Evolutionary conservation across 2,797 vertebrate genomes (phyloP), one percentile per base, ranked within the genome.

Genomic region (Acanthurus lineatus): DNA sequence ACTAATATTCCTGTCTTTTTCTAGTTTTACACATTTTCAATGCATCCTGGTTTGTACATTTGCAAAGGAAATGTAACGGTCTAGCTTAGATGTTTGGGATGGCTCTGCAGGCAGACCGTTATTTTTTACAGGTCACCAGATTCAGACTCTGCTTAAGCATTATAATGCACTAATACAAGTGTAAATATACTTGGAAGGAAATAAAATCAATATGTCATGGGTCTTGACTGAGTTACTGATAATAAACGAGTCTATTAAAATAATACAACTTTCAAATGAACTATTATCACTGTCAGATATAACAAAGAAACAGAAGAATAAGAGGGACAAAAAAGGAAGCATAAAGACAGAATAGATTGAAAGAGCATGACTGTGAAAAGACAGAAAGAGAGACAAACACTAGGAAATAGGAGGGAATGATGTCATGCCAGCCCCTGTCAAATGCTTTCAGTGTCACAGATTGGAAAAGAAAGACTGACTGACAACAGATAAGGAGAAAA

Each of bases 391-490:
- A 25, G 4, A 58, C 11, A 20, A 69, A 9, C 47, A 19, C 0
- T 6, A 6, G 40, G n/a, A 62, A 62, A 62, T 17, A 15, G 64
- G 40, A 51, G 35, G 42, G 28, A n/a, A 47, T 54, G 32, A 69
- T 69, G 66, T 61, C 52, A 52, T 40, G 22, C 10, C 22, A 45
- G 40, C 8, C 25, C 22, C 67, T 64, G 67, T 70, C 67, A 77
- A 35, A 58, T 6, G 32, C 60, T 54, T 67, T 77, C 48, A 48
- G 3, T 60, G 28, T 67, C 20, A 28, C 53, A 6, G 28, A 28
- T 22, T 20, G n/a, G 25, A 48, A 51, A 59, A 53, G 47, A 47
- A 49, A 75, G 32, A 66, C 40, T 52, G 72, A 77, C 45, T 63
- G 28, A 76, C 25, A 74, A 44, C 56, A 66, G 47, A 69, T 56